Percentiles rank a stretch among this genome's conserved stretches.
Evolutionary conservation across 2,797 vertebrate species (phyloP).

Genomic region (Helostoma temminkii): DNA sequence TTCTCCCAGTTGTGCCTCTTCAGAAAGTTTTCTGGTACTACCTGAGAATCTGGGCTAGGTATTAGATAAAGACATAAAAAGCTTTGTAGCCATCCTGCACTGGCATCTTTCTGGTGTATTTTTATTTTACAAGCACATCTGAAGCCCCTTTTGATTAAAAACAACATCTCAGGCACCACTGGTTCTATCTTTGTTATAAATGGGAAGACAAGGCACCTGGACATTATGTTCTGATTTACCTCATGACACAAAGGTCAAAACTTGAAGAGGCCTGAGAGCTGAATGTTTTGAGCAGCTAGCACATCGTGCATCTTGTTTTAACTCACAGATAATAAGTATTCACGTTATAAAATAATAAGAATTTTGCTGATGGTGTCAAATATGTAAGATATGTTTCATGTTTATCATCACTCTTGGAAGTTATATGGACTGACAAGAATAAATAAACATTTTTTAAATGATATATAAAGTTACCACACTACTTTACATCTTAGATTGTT

Average conservation of each 20-base stretch:
- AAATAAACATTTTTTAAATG: too few relatives aligned
- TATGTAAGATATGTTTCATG: not conserved
- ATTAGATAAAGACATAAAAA: slow-evolving; percentile 41
- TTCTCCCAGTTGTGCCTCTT: slow-evolving; percentile 19
- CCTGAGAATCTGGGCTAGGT: slow-evolving; percentile 27
- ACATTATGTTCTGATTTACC: not conserved
- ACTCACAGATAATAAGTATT: not conserved
- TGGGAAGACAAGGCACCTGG: not conserved
- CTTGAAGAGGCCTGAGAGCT: not conserved
- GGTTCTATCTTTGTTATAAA: not conserved
- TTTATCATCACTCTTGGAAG: not conserved
- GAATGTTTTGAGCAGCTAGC: slow-evolving; percentile 2
- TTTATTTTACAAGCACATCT: slow-evolving; percentile 32
- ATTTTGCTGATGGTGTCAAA: not conserved
- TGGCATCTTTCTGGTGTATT: slow-evolving; percentile 50
- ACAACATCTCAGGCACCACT: slow-evolving; percentile 9
- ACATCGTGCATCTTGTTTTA: not conserved
- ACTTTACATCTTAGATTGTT: too few relatives aligned
- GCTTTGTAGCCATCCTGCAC: slow-evolving; percentile 34
- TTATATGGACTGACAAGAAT: not conserved
- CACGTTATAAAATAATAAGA: not conserved
- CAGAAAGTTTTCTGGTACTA: slow-evolving; percentile 39
- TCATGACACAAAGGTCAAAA: not conserved
- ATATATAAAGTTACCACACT: too few relatives aligned
- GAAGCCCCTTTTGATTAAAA: slow-evolving; percentile 15